A percentile compares a stretch with the other conserved stretches of the same genome.
Conservation (phyloP, 2,113 vertebrate species). For the Hipposideros armiger region DNA sequence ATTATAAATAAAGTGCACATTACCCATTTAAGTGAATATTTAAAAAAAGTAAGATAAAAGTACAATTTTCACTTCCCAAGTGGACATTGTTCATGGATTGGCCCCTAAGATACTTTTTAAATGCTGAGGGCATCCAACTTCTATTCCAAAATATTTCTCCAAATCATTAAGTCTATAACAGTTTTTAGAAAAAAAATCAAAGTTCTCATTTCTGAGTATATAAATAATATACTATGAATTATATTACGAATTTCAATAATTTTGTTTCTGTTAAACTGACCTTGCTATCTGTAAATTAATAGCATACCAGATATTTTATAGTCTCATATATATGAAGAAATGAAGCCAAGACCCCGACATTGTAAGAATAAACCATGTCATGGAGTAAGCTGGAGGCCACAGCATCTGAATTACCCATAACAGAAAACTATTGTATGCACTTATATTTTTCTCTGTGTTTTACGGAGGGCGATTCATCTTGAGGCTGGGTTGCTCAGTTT, state of each 20-base stretch:
- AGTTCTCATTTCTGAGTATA: background rate
- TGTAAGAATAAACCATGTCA: background rate
- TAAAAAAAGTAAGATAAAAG: too few relatives aligned
- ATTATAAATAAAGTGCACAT: background rate
- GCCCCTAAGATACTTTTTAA: background rate
- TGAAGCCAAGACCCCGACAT: background rate
- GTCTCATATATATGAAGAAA: background rate
- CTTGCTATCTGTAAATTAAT: background rate
- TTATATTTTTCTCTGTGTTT: conserved; percentile 20
- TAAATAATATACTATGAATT: background rate
- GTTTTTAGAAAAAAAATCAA: background rate
- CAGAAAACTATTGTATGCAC: background rate
- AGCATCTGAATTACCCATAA: background rate
- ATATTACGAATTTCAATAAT: background rate
- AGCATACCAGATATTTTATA: background rate
- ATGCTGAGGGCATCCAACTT: background rate
- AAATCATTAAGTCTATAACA: background rate
- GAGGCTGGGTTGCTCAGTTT: background rate
- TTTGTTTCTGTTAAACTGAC: background rate
- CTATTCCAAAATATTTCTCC: background rate
- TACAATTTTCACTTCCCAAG: background rate
- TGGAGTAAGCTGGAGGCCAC: background rate
- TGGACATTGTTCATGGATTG: background rate
- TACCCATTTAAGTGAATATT: background rate
- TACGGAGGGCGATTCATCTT: background rate